phyloP scores from a whole-genome alignment of 64 coral and sea anemone genomes.

The Montipora cactus region DNA sequence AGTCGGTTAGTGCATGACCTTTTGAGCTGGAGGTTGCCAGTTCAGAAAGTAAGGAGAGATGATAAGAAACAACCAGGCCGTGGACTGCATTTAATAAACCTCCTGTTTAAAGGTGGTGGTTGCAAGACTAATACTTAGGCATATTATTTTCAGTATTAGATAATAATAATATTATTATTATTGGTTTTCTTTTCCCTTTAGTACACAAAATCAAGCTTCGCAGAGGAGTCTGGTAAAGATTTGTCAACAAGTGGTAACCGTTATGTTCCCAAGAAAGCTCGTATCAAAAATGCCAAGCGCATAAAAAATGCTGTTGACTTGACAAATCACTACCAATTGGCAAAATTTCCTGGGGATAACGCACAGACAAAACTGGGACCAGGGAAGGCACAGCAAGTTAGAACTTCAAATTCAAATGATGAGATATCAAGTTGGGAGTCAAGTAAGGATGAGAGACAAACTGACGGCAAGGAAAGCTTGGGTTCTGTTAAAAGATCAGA shows the following conservation, averaged over 20 bases:
- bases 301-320: constrained; percentile 9
- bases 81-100: no score
- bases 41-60: no score
- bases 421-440: neutral
- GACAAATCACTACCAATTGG: neutral
- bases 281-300: constrained; percentile 1
- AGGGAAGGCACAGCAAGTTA: neutral
- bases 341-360: neutral
- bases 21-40: no score
- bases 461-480: neutral
- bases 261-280: neutral
- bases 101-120: no score
- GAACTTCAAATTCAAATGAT: constrained; percentile 24
- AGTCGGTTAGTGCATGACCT: no score
- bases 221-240: neutral
- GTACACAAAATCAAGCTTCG: neutral
- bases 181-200: neutral
- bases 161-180: no score
- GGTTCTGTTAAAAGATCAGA: constrained; percentile 19
- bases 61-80: no score
- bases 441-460: neutral
- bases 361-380: no score
- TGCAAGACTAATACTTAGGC: no score
- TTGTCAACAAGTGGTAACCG: neutral
- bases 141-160: neutral